A percentile compares a stretch with the other conserved stretches of the same genome.
Evolutionary conservation across 2,113 vertebrate species (phyloP).

Genomic region (Paradoxurus hermaphroditus): DNA sequence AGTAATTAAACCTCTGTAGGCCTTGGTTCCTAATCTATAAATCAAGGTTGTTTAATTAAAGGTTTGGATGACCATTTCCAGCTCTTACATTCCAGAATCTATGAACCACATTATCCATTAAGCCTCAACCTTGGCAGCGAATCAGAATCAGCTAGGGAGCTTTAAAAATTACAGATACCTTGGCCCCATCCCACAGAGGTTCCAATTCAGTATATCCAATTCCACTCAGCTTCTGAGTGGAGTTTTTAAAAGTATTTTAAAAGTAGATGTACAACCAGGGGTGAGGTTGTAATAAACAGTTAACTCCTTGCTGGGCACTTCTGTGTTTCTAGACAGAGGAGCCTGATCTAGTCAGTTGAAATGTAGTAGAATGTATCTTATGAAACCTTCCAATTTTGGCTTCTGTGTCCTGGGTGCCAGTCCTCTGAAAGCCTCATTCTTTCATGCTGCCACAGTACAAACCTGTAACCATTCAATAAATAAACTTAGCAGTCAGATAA

Average conservation of each 20-base stretch:
- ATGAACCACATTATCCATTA: constrained; percentile 56
- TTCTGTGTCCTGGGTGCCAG: neutral
- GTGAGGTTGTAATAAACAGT: neutral
- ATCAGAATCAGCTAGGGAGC: constrained; percentile 39
- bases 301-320: neutral
- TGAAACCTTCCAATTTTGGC: neutral
- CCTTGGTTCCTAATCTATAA: constrained; percentile 57
- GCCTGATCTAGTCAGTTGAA: neutral
- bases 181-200: neutral
- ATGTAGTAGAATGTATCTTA: neutral
- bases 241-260: constrained; percentile 17
- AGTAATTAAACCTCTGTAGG: constrained; percentile 33
- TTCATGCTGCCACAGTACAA: neutral
- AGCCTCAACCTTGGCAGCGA: constrained; percentile 47
- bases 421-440: neutral
- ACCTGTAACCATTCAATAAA: neutral
- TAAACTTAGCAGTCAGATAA: neutral
- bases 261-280: neutral
- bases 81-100: constrained; percentile 50
- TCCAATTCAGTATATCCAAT: neutral
- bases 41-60: constrained; percentile 60
- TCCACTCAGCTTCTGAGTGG: neutral
- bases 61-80: constrained; percentile 48
- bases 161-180: constrained; percentile 47
- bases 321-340: neutral